These are phyloP conservation scores for Orientallactaga sibirica DNA, from an alignment of 2,797 vertebrate genomes.

Conservation along the genomic window DNA sequence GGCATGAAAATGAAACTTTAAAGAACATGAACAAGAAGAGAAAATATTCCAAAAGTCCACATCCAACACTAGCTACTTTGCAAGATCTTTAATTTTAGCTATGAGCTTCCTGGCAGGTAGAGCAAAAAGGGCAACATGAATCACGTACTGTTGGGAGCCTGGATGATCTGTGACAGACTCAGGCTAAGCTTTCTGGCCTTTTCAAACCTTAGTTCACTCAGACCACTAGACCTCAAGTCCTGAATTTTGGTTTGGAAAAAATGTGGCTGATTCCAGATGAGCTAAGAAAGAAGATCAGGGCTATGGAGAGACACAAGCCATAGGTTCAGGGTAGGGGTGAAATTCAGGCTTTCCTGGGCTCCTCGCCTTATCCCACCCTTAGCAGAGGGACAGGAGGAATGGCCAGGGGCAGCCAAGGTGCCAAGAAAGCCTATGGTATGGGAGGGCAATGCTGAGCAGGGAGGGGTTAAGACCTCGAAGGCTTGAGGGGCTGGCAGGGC, in stretches of 20 bases:
- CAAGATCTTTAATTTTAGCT: neutral
- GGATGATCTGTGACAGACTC: neutral
- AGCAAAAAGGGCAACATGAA: constrained; percentile 42
- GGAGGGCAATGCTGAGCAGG: neutral
- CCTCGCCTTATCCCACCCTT: neutral
- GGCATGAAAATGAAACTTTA: neutral
- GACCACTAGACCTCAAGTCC: constrained; percentile 14
- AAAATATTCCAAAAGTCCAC: neutral
- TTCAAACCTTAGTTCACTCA: neutral
- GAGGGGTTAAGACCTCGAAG: neutral
- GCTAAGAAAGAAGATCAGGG: neutral
- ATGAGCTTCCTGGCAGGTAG: constrained; percentile 73
- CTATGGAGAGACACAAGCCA: neutral
- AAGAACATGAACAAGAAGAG: constrained; percentile 15
- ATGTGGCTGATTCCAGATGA: constrained; percentile 5
- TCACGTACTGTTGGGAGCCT: neutral
- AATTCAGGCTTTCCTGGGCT: neutral
- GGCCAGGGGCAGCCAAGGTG: neutral
- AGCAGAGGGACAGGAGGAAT: neutral
- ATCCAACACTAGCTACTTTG: neutral
- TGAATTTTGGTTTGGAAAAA: constrained; percentile 67
- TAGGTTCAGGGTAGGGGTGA: neutral
- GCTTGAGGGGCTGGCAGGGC: constrained; percentile 50
- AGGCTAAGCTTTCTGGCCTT: neutral
- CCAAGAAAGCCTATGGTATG: too few species aligned